phyloP scores from a whole-genome alignment of 2,888 invertebrate genomes.

The Euzophera pinguis region DNA sequence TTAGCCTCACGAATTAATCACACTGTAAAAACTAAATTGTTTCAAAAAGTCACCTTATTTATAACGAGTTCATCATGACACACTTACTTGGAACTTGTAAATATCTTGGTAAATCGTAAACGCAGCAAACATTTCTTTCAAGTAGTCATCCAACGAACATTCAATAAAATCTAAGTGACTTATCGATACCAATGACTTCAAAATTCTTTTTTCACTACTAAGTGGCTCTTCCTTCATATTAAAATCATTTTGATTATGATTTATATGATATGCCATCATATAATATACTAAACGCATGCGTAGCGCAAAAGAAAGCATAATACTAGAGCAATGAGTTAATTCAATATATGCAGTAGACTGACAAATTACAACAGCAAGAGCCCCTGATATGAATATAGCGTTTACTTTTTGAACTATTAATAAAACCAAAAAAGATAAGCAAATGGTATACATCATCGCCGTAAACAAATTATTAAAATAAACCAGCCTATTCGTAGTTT shows the following conservation, averaged over 20 bases:
- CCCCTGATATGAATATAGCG: background rate
- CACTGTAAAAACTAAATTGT: no score
- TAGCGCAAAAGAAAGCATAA: background rate
- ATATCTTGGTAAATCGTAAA: constrained; percentile 27
- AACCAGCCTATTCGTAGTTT: background rate
- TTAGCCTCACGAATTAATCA: no score
- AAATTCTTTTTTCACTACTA: background rate
- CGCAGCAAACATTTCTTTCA: constrained; percentile 30
- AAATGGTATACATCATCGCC: no score
- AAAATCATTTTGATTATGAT: background rate
- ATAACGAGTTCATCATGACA: no score
- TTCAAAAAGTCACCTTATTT: no score
- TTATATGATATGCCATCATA: background rate
- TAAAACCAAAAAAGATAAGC: background rate
- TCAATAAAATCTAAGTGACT: constrained; percentile 16
- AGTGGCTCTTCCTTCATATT: background rate
- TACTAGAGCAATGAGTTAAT: background rate
- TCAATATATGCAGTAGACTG: background rate
- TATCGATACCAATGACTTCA: background rate
- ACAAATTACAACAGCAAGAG: background rate
- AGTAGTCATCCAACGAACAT: constrained; percentile 25
- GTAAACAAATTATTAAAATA: no score
- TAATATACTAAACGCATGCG: background rate
- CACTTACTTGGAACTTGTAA: constrained; percentile 23
- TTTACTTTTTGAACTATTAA: background rate